A percentile compares a stretch with the other conserved stretches of the same genome.
Conservation (phyloP, 2,113 vertebrate species). For the Nothobranchius kuhntae region DNA sequence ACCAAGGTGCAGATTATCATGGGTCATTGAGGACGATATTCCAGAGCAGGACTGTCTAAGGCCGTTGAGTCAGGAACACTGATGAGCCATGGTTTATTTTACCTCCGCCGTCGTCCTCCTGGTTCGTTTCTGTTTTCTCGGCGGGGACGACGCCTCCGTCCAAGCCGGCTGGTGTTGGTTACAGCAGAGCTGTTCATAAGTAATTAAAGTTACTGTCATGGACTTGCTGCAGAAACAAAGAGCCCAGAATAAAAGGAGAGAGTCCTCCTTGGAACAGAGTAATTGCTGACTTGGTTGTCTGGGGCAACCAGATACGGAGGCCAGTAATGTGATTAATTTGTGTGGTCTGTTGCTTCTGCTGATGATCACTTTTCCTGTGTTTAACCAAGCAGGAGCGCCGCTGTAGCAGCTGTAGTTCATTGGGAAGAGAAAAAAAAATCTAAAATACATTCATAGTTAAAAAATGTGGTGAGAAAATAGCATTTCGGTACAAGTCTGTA, state of each 20-base stretch:
- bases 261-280: conserved; percentile 33
- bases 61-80: conserved; percentile 28
- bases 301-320: conserved; percentile 64
- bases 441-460: background rate
- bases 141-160: conserved; percentile 39
- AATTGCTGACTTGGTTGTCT: conserved; percentile 43
- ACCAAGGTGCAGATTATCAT: conserved; percentile 20
- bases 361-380: conserved; percentile 55
- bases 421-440: background rate
- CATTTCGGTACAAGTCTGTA: too few relatives aligned
- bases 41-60: conserved; percentile 22
- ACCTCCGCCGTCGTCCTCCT: conserved; percentile 53
- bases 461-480: too few relatives aligned
- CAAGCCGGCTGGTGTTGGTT: conserved; percentile 36
- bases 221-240: conserved; percentile 21
- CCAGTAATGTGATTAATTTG: conserved; percentile 71
- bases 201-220: conserved; percentile 21
- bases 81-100: conserved; percentile 65
- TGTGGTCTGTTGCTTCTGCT: conserved; percentile 57
- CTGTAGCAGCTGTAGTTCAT: conserved; percentile 13
- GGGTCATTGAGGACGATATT: conserved; percentile 41
- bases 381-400: conserved; percentile 25
- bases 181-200: conserved; percentile 32
- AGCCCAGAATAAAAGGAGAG: conserved; percentile 5
- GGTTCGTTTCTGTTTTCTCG: conserved; percentile 64